Evolutionary conservation across 2,797 vertebrate species (phyloP), one percentile per base, ranked within the genome.

Genomic region (Acrocephalus scirpaceus): DNA sequence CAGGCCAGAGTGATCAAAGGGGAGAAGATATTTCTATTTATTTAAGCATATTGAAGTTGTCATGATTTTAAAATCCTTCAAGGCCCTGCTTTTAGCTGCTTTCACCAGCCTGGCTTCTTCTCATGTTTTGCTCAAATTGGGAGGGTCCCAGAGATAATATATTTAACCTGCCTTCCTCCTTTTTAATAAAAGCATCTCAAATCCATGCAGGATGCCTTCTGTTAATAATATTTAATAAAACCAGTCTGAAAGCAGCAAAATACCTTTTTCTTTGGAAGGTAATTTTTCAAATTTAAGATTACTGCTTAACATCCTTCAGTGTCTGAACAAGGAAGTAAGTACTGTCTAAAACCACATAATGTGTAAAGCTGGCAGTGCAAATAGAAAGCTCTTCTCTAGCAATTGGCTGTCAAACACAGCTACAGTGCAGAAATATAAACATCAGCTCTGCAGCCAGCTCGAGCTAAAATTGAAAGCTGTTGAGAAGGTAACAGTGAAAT

Each of bases 321-420:
- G 57, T 91, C 88, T 90, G 91, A 95, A 83, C 88, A 83, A 76
- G 73, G 75, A 91, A 91, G 80, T 57, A 83, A 95, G 82, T 40
- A 85, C 45, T 58, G 77, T 86, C 77, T 92, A 86, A 95, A 95
- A 83, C 74, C 77, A 78, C 85, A 86, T 89, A 94, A 96, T 83
- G 87, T 81, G 89, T 65, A 96, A 91, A 88, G 76, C 40, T 94
- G 94, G 86, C 91, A 95, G 66, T 65, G 87, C 80, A 95, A 96
- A 94, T 42, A 97, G 88, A 88, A 95, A 88, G 70, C 81, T 81
- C 84, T 91, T 79, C 90, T 83, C 78, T 74, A 78, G 97, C 82
- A 82, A 94, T 30, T 96, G 95, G 79, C 93, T 97, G 88, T 90
- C 92, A 93, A 93, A 95, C 94, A 92, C 50, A 92, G 89, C 95